Conservation (phyloP, 1,140 invertebrate genomes). For the Notospermus geniculatus region DNA sequence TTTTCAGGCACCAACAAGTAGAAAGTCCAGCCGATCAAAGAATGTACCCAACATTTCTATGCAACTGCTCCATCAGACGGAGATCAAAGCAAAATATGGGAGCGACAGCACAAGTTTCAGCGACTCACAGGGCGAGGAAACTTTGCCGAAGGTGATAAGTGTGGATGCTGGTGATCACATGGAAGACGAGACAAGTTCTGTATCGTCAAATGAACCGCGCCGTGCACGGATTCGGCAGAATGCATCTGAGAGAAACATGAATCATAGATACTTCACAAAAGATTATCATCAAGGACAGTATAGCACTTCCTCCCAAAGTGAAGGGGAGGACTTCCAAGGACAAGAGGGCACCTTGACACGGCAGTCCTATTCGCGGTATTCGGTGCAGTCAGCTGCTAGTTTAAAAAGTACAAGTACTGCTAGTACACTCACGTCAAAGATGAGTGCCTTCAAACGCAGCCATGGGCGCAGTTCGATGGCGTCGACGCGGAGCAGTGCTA, state of each 20-base stretch:
- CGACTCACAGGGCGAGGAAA: constrained; percentile 2
- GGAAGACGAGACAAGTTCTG: neutral
- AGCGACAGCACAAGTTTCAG: constrained; percentile 3
- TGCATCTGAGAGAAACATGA: no score
- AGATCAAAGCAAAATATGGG: constrained; percentile 4
- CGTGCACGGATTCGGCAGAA: no score
- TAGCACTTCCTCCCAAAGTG: constrained; percentile 7
- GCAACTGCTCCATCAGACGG: neutral
- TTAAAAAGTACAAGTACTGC: neutral
- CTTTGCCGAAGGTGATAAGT: neutral
- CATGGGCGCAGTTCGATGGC: constrained; percentile 2
- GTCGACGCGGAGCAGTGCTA: neutral
- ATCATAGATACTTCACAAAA: no score
- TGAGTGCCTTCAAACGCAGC: neutral
- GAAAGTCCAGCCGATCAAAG: no score
- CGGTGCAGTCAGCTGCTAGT: neutral
- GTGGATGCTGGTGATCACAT: neutral
- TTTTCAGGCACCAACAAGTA: no score
- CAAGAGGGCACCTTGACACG: neutral
- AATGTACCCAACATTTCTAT: neutral
- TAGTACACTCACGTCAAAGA: constrained; percentile 2
- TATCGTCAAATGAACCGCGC: neutral
- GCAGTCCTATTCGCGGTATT: constrained; percentile 1
- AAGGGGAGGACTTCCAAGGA: neutral
- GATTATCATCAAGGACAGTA: neutral